Evolutionary conservation across 2,888 invertebrate genomes (phyloP), one percentile per base, ranked within the genome.

Genomic region (Neria commutata): DNA sequence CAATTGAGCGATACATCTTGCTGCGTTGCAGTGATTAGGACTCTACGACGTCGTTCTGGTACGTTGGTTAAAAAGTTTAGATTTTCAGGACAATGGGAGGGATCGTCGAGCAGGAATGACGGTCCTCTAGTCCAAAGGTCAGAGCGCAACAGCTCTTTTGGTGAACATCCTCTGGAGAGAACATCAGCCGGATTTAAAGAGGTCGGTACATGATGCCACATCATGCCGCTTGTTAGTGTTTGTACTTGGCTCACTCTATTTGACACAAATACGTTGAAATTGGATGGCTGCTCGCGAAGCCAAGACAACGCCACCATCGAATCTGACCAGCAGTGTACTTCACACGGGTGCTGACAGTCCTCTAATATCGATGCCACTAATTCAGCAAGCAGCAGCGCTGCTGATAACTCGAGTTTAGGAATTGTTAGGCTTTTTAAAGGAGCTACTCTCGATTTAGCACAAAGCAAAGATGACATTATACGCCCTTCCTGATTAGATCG

Each of bases 371-470:
- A 42, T 2, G 10, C 10, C 11, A 54, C 14, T 14, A 62, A n/a
- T 11, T 60, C 26, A 8, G 60, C 50, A 6, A 58, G 46, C 10
- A 62, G 24, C 11, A 24, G 37, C 0, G 64, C 61, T 8, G 61
- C 62, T 10, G 61, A 54, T 6, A 65, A 40, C 29, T 64, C 61
- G 1, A 65, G 34, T 40, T 63, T 67, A 1, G 64, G 63, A 17
- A 66, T 56, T 3, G 65, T 59, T 1, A 61, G 10, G 17, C 19
- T 19, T 17, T 50, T 34, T 1, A 50, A 16, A 19, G 34, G 34
- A 2, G 16, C 4, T 8, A 40, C 16, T 21, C 51, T 19, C 11
- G 50, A 29, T 33, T 50, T 50, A 14, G 34, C 17, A 14, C 50
- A 50, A 6, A 33, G 3, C 1, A 33, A 19, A 19, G 33, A 17